Conservation (phyloP, 2,797 vertebrate species). For the Mus spretus region DNA sequence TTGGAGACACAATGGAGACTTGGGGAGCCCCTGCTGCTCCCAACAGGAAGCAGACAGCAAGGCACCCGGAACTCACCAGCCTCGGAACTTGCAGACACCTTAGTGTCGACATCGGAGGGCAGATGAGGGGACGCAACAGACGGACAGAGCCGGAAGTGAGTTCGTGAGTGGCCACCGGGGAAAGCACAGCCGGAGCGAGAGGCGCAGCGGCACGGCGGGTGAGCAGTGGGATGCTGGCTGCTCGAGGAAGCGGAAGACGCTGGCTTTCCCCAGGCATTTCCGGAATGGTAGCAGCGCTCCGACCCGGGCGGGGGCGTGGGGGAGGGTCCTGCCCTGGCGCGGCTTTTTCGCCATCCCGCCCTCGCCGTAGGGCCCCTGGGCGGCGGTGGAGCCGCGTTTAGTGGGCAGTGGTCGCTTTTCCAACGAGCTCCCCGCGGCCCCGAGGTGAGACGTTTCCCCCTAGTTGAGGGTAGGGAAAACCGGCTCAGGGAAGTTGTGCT, state of each 20-base stretch:
- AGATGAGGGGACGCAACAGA: background rate
- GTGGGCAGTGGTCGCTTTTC: background rate
- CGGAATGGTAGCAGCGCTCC: background rate
- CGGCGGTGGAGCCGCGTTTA: background rate
- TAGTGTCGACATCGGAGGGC: background rate
- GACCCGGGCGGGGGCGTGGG: no score
- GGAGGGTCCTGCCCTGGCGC: background rate
- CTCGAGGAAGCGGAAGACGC: background rate
- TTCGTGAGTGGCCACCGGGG: background rate
- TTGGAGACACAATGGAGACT: background rate
- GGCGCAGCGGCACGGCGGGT: background rate
- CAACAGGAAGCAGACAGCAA: background rate
- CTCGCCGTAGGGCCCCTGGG: background rate
- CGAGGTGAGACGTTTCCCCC: background rate
- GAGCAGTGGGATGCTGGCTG: slow-evolving; percentile 45
- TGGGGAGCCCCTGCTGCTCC: no score
- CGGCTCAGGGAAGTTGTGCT: background rate
- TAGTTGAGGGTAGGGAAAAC: slow-evolving; percentile 17
- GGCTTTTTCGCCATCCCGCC: background rate
- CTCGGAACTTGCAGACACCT: slow-evolving; percentile 30
- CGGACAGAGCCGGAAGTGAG: slow-evolving; percentile 74
- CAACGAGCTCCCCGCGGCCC: background rate
- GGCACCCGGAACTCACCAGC: slow-evolving; percentile 20
- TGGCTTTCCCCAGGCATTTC: background rate
- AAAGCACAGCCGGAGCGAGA: background rate